Evolutionary conservation across 1,140 invertebrate species (phyloP), one percentile per base, ranked within the genome.

Genomic region (Condylostylus longicornis): DNA sequence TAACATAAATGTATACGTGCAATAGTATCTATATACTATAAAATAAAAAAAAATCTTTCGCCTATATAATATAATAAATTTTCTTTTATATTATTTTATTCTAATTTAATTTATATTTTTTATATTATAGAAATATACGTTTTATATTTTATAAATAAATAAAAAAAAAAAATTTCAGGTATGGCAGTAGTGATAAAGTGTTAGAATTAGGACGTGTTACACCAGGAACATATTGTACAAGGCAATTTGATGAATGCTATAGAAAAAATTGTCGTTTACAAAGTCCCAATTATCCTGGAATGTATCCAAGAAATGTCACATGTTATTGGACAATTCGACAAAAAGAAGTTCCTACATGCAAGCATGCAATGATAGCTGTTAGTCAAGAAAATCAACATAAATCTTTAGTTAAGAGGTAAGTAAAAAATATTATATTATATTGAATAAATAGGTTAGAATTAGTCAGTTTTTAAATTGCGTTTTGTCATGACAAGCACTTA

Each of bases 271-370:
- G 84, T 51, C 72, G 79, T 20, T 63, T 88, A 21, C 85, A 88
- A 61, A 77, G 74, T 35, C 85, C 87, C n/a, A 89, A 90, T 62
- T 90, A 87, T 60, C 86, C 86, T 1, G 85, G 85, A 12, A 81
- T 89, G 66, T 90, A 90, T 63, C 86, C 84, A 2, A 68, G 82
- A 29, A 86, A 90, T 55, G 81, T 85, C 4, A 83, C 80, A 8
- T 88, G 83, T 54, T 74, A 80, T 49, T 79, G 82, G 65, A 82
- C 74, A 14, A 61, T 86, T 35, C 66, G 80, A 12, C 83, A 88
- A 57, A 80, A 83, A 53, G 75, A 76, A 44, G 77, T 85, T 18
- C 82, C 82, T 0, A 83, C 78, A 5, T 85, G 82, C 58, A 88
- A 86, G 56, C 82, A 85, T 58, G 82, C 82, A 3, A 86, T 88